Conservation (phyloP, 2,113 vertebrate species). For the Periophthalmodon schlosseri region DNA sequence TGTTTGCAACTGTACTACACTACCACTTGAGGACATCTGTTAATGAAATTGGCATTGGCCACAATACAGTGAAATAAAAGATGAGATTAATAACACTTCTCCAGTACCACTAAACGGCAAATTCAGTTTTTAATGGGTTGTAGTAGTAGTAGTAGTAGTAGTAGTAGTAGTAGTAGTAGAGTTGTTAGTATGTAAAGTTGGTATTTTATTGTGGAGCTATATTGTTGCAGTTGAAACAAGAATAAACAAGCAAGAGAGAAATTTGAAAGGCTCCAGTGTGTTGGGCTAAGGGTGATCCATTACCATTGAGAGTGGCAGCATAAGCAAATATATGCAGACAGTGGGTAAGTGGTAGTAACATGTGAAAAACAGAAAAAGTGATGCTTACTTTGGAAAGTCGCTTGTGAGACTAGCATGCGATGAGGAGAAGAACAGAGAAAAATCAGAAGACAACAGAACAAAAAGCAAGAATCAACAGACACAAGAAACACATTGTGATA, state of each 20-base stretch:
- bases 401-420: constrained; percentile 97
- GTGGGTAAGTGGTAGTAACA: constrained; percentile 48
- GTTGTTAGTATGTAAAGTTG: not conserved
- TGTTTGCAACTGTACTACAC: too few species aligned
- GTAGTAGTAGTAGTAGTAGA: not conserved
- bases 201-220: not conserved
- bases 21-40: too few species aligned
- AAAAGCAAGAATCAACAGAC: constrained; percentile 65
- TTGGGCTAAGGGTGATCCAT: constrained; percentile 37
- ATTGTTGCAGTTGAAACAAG: not conserved
- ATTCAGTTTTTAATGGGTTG: not conserved
- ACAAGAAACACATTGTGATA: constrained; percentile 65
- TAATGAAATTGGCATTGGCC: too few species aligned
- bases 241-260: not conserved
- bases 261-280: constrained; percentile 25
- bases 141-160: too few species aligned
- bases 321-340: constrained; percentile 59
- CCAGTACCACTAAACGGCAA: not conserved
- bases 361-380: constrained; percentile 81
- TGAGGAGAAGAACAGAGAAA: constrained; percentile 88
- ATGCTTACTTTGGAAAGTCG: constrained; percentile 99
- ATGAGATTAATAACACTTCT: not conserved
- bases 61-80: not conserved
- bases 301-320: constrained; percentile 46
- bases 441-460: constrained; percentile 70